These are phyloP conservation scores for Myotis pilosus DNA, from an alignment of 2,797 vertebrate species.

Conservation along the genomic window DNA sequence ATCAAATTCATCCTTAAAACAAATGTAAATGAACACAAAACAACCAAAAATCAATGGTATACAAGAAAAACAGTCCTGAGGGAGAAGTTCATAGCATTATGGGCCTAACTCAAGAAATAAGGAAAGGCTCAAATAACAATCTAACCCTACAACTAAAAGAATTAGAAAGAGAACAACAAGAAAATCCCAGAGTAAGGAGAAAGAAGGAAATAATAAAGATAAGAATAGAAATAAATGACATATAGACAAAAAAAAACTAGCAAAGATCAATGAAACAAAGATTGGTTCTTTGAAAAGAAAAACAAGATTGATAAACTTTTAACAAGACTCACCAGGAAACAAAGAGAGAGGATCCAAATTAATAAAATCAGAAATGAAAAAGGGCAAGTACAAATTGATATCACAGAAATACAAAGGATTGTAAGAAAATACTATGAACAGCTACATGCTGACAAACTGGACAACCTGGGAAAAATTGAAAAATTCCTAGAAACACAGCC, in stretches of 20 bases:
- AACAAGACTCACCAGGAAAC: not conserved
- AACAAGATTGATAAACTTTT: not conserved
- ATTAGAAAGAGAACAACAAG: not conserved
- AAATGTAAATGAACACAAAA: not conserved
- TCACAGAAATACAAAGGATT: not conserved
- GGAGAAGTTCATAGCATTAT: not conserved
- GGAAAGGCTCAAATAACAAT: not conserved
- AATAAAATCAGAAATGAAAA: not conserved
- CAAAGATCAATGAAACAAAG: not conserved
- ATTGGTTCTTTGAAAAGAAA: not conserved
- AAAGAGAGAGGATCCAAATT: not conserved
- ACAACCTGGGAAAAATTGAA: not conserved
- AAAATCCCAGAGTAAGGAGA: not conserved
- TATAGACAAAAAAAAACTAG: not conserved
- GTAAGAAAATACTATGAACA: not conserved
- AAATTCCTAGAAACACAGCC: not conserved
- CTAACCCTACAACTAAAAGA: not conserved
- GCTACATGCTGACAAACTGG: not conserved
- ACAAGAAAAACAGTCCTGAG: not conserved
- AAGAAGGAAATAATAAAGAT: not conserved
- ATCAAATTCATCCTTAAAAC: not conserved
- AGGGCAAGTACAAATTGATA: not conserved
- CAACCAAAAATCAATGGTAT: not conserved
- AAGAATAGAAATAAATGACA: not conserved
- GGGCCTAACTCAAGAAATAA: not conserved